A percentile compares a stretch with the other conserved stretches of the same genome.
These are phyloP conservation scores for Schizaphis graminum DNA, from an alignment of 2,888 invertebrate species.

Conservation along the genomic window DNA sequence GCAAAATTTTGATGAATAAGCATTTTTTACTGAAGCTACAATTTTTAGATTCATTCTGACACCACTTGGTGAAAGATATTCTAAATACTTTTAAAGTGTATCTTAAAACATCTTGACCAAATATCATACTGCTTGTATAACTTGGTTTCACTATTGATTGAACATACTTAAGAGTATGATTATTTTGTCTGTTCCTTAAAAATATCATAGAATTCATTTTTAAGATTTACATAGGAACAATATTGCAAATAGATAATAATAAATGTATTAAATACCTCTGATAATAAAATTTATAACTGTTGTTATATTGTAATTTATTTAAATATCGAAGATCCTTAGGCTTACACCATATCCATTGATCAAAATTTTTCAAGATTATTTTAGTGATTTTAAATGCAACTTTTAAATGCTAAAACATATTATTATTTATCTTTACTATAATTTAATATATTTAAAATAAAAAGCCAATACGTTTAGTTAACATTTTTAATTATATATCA, in stretches of 20 bases:
- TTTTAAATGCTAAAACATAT: slow-evolving; percentile 19
- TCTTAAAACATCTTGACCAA: slow-evolving; percentile 83
- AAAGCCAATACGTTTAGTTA: neutral
- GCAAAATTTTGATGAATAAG: slow-evolving; percentile 88
- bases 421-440: neutral
- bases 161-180: neutral
- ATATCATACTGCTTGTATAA: slow-evolving; percentile 72
- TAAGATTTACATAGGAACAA: neutral
- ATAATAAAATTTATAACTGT: slow-evolving; percentile 22
- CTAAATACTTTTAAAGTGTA: neutral
- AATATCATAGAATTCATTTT: neutral
- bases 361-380: neutral
- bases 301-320: neutral
- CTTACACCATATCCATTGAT: neutral
- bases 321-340: neutral
- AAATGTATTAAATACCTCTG: slow-evolving; percentile 7
- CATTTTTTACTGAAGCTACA: slow-evolving; percentile 89
- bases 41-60: slow-evolving; percentile 83
- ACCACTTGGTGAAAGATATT: slow-evolving; percentile 80
- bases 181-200: neutral
- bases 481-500: neutral
- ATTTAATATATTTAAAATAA: neutral
- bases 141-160: neutral
- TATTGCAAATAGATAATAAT: neutral
- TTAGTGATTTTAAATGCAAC: neutral